Evolutionary conservation across 2,113 vertebrate species (phyloP).

Genomic region (Cryptomyrus ogoouensis): DNA sequence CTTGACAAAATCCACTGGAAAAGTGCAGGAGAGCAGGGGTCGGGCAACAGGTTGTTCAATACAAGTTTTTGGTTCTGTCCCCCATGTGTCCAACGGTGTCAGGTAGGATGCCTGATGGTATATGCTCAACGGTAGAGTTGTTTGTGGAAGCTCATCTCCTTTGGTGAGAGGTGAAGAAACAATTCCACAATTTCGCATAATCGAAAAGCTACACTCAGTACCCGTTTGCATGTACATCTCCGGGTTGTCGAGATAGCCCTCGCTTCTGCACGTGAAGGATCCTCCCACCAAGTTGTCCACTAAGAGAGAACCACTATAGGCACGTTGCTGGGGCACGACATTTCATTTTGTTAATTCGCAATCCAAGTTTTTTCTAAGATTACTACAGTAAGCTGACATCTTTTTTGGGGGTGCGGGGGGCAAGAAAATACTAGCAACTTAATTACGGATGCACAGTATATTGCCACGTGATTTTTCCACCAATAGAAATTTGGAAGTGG

Average conservation of each 20-base stretch:
- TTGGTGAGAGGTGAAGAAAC: conserved; percentile 68
- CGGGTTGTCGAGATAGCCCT: conserved; percentile 63
- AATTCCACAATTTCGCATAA: conserved; percentile 73
- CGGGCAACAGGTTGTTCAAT: conserved; percentile 73
- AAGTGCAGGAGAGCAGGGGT: conserved; percentile 67
- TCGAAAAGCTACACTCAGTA: conserved; percentile 69
- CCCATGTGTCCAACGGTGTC: conserved; percentile 67
- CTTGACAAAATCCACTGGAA: conserved; percentile 68
- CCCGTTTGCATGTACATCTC: conserved; percentile 69
- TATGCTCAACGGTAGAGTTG: conserved; percentile 60
- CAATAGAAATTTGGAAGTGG: conserved; percentile 80
- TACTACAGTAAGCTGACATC: conserved; percentile 74
- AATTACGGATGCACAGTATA: conserved; percentile 67
- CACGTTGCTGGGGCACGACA: conserved; percentile 74
- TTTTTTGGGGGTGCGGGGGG: conserved; percentile 37
- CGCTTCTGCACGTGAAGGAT: conserved; percentile 60
- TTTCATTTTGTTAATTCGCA: conserved; percentile 51
- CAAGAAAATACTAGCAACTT: conserved; percentile 67
- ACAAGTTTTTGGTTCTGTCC: conserved; percentile 64
- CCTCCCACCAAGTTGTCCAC: conserved; percentile 63
- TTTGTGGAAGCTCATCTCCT: conserved; percentile 63
- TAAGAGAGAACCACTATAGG: conserved; percentile 63
- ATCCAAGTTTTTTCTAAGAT: conserved; percentile 60
- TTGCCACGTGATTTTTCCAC: conserved; percentile 71
- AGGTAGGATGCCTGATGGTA: conserved; percentile 65